A percentile compares a stretch with the other conserved stretches of the same genome.
These are phyloP conservation scores for Manduca sexta DNA, from an alignment of 1,140 invertebrate species.

Conservation along the genomic window DNA sequence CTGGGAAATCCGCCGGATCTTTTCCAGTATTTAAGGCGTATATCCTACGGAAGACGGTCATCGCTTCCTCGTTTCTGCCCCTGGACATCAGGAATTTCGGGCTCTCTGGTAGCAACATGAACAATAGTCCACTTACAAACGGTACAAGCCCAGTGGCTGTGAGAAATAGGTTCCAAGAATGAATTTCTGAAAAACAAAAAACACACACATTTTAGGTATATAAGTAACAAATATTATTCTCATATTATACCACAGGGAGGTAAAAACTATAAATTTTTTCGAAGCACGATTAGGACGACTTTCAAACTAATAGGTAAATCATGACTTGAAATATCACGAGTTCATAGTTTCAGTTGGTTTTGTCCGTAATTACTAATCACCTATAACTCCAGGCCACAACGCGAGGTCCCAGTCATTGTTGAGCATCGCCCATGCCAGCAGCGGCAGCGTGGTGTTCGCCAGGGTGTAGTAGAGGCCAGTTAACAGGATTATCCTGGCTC, in stretches of 20 bases:
- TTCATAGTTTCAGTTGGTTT: too few relatives aligned
- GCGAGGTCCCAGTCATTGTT: slow-evolving; percentile 59
- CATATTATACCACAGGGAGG: too few relatives aligned
- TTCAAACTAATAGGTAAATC: not conserved
- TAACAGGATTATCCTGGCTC: slow-evolving; percentile 77
- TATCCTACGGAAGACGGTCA: slow-evolving; percentile 75
- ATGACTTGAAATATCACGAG: too few relatives aligned
- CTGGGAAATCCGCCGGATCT: slow-evolving; percentile 77
- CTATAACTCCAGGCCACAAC: slow-evolving; percentile 44
- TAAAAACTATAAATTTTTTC: too few relatives aligned
- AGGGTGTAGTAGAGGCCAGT: slow-evolving; percentile 77
- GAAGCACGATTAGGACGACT: too few relatives aligned
- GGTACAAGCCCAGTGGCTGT: slow-evolving; percentile 78
- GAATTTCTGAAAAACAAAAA: slow-evolving; percentile 63
- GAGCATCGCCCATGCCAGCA: slow-evolving; percentile 74
- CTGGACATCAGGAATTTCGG: slow-evolving; percentile 87
- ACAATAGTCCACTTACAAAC: slow-evolving; percentile 75
- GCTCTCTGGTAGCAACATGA: slow-evolving; percentile 84
- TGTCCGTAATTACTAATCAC: slow-evolving; percentile 42
- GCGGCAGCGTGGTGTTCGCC: slow-evolving; percentile 72
- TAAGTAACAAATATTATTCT: too few relatives aligned
- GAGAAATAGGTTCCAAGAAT: slow-evolving; percentile 87
- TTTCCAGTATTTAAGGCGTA: slow-evolving; percentile 77
- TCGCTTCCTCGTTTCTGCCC: slow-evolving; percentile 79
- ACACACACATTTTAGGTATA: too few relatives aligned